Base-by-base conservation (phyloP, 2,888 invertebrate species). In the Noctua janthe region DNA sequence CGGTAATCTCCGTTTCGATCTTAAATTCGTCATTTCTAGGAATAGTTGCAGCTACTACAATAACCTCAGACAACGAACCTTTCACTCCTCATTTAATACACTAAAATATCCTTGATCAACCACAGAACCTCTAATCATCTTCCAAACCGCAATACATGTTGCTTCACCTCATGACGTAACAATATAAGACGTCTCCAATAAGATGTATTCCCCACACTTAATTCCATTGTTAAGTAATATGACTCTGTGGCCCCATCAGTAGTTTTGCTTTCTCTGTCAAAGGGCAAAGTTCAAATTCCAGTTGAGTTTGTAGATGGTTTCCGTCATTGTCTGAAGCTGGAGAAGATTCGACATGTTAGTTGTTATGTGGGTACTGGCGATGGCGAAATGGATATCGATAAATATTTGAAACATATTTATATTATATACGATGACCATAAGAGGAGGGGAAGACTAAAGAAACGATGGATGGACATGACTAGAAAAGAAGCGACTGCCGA, bases 191-290 rank as follows among this genome's bases (percentile, higher is more conserved):
- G 35, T 71, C 82, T 82, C 71, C 83, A 86, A 83, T 88, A 88
- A 87, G 85, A 87, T 77, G 74, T 88, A 87, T 84, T 76, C 87
- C 83, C 86, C 83, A 88, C 82, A 83, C 78, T 81, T 84, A 69
- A 84, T 88, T 86, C 82, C 85, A 88, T 90, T 90, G 89, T 88
- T 90, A 89, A 90, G 84, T 90, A 88, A 87, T 87, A 85, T 83
- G 85, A 74, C 81, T 86, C 76, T 81, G 80, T 87, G 89, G 73
- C 90, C 90, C 87, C 88, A 75, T 90, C 90, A 88, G 84, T 88
- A 87, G 84, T 87, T 64, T 80, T 85, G 77, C 88, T 89, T 86
- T 90, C 89, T 88, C 82, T 88, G 90, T 85, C 89, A 90, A 76
- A 89, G 88, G 89, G 78, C 82, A 77, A 56, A 56, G 88, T 88